Evolutionary conservation across 2,888 invertebrate species (phyloP).

Genomic region (Monoplex corrugatus): DNA sequence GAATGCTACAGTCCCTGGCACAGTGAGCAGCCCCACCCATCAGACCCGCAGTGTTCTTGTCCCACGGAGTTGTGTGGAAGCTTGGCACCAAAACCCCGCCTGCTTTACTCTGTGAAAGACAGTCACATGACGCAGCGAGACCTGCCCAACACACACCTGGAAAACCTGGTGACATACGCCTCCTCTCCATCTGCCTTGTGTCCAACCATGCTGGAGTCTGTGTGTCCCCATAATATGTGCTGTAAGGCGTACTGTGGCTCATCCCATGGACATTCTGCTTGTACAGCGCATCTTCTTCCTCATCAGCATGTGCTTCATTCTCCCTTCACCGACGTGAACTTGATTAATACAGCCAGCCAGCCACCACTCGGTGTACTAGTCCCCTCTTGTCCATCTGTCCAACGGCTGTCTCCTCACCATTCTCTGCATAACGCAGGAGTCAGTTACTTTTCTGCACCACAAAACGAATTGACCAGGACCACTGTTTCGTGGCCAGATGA

Average conservation of each 20-base stretch:
- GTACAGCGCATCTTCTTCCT: not conserved
- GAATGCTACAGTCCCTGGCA: slow-evolving; percentile 22
- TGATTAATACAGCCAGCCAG: not conserved
- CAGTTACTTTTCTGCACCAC: not conserved
- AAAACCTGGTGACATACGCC: not conserved
- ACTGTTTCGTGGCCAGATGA: not conserved
- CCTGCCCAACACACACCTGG: not conserved
- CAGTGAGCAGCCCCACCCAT: slow-evolving; percentile 7
- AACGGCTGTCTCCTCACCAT: not conserved
- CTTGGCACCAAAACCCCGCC: not conserved
- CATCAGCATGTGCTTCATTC: not conserved
- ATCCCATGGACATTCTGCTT: not conserved
- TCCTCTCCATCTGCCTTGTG: not conserved
- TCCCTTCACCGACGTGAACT: not conserved
- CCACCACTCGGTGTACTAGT: too few species aligned
- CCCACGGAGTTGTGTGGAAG: not conserved
- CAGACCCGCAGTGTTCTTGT: not conserved
- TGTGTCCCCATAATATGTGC: not conserved
- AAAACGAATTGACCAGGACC: not conserved
- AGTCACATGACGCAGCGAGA: not conserved
- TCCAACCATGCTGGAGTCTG: not conserved
- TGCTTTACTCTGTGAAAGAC: slow-evolving; percentile 25
- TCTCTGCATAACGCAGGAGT: not conserved
- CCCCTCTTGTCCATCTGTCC: not conserved
- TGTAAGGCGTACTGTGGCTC: not conserved